Evolutionary conservation across 2,888 invertebrate genomes (phyloP), one percentile per base, ranked within the genome.

Genomic region (Nomada ruficornis): DNA sequence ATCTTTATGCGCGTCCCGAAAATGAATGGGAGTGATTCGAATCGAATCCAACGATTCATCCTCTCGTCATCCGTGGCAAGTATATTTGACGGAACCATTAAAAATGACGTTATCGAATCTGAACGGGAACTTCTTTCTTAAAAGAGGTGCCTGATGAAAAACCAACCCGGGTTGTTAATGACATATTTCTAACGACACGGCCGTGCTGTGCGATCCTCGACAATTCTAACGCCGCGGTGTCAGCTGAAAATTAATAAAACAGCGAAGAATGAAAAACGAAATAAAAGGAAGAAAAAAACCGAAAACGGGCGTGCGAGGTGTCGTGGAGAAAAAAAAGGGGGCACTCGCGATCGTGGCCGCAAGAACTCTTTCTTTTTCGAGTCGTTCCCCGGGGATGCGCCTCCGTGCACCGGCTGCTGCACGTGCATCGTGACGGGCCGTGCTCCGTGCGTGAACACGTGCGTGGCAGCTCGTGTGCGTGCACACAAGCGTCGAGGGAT

Each of bases 401-500:
- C 50, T 69, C 74, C 77, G 68, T 73, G 82, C 74, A 77, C 68
- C 82, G 77, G 82, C 82, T 81, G 82, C 59, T 72, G 82, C 82
- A 63, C 67, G 69, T 59, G 63, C 78, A 68, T 63, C 77, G 20
- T 63, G 78, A 68, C 62, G 63, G 77, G 15, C n/a, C 67, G 69
- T 59, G 63, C 78, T 63, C 55, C 77, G 20, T 42, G 62, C 64
- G 77, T 29, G 70, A 69, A 77, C 82, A 77, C 82, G 82, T 82
- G 83, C 78, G 75, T 60, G 71, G 36, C 57, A 59, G 44, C 52
- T 57, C 71, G 82, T 81, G 79, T 82, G 83, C 77, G 77, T 72
- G 86, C 83, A 79, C 72, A 60, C 64, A 47, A 70, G 71, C 81
- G 75, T 55, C 78, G 78, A 77, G 86, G 80, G 86, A 82, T 86